Evolutionary conservation across 2,797 vertebrate genomes (phyloP).

Genomic region (Rhabdomys pumilio): DNA sequence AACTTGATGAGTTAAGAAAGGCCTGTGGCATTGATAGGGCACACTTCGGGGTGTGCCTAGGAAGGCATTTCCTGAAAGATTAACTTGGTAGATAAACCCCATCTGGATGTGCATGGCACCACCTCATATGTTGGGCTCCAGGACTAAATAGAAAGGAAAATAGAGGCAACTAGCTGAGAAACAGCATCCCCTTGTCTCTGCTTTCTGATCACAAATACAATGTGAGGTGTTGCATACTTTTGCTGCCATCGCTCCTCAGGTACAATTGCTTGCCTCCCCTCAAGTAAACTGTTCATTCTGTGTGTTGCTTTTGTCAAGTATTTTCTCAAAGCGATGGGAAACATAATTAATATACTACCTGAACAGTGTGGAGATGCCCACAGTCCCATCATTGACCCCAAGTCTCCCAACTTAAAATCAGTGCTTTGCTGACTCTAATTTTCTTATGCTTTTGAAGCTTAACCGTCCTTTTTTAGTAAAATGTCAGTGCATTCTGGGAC

Average conservation of each 20-base stretch:
- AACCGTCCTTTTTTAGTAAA: not conserved
- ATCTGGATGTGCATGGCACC: too few relatives aligned
- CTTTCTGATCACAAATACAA: not conserved
- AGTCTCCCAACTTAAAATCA: not conserved
- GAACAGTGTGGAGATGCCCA: not conserved
- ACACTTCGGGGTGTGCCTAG: not conserved
- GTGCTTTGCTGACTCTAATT: not conserved
- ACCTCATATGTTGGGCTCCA: not conserved
- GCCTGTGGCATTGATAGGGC: not conserved
- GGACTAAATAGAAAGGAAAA: not conserved
- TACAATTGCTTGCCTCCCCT: not conserved
- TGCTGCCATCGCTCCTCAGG: not conserved
- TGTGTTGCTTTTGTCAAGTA: not conserved
- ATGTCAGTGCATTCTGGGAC: not conserved
- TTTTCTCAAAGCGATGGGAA: not conserved
- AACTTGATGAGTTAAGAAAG: not conserved
- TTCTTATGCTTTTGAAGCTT: not conserved
- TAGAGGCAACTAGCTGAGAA: not conserved
- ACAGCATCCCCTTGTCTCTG: not conserved
- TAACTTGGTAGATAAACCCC: not conserved
- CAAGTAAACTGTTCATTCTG: not conserved
- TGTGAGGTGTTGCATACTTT: not conserved
- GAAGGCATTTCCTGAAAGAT: not conserved
- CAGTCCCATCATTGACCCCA: accelerated
- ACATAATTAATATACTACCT: not conserved